Evolutionary conservation across 1,140 invertebrate genomes (phyloP), one percentile per base, ranked within the genome.

Genomic region (Pectinophora gossypiella): DNA sequence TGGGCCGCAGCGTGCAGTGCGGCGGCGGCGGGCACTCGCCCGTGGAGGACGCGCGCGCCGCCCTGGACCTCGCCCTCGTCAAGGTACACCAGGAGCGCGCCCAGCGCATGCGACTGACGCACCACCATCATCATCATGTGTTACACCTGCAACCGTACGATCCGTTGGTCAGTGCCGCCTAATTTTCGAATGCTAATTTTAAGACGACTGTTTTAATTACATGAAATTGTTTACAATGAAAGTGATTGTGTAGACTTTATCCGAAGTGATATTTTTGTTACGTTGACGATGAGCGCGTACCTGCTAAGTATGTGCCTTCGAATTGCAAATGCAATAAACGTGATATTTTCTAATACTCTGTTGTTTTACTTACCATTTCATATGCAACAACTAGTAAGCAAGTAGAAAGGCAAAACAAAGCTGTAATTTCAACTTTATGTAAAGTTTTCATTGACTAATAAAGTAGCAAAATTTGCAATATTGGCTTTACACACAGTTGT

Each of bases 41-140:
- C 60, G 89, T 92, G 32, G 97, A 99, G 79, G 97, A 99, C 78
- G 96, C 97, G 0, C 87, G 91, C 7, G 91, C 94, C 2, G 95
- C 94, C 50, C 89, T 98, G 78, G 94, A 98, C 64, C 80, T 99
- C 2, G 94, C 97, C 81, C 76, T 97, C 7, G 92, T 90, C 76
- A 93, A 91, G 68, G 68, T 97, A 3, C 79, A 91, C 22, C 85
- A 90, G 21, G 93, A 94, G 50, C 73, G 72, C 47, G 65, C 76
- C 23, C 9, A 44, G 5, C 42, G 19, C 1, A 18, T 9, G 20
- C 38, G 16, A 40, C n/a, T n/a, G n/a, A n/a, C n/a, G n/a, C 38
- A 57, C 51, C 49, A 65, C 65, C 46, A 21, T 51, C 47, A 70
- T 68, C 42, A 38, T 52, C 43, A 67, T 48, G 72, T 72, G 47